These are phyloP conservation scores for Epirrhoe alternata DNA, from an alignment of 2,888 invertebrate species.

Conservation along the genomic window DNA sequence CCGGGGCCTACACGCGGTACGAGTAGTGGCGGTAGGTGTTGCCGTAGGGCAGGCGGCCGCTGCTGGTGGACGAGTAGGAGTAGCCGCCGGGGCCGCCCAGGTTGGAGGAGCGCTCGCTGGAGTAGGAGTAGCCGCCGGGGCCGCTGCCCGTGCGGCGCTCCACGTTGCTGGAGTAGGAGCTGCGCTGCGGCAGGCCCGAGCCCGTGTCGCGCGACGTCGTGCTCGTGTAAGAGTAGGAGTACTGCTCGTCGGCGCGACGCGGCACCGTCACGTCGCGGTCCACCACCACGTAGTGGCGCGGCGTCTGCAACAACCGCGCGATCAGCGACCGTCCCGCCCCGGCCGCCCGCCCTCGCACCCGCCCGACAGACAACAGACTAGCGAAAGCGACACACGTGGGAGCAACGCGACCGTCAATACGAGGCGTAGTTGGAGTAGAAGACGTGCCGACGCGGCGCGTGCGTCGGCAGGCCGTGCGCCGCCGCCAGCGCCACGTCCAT, in stretches of 20 bases:
- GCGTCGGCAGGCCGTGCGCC: slow-evolving; percentile 84
- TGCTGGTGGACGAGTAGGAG: slow-evolving; percentile 91
- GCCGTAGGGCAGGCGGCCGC: slow-evolving; percentile 93
- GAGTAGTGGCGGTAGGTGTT: slow-evolving; percentile 94
- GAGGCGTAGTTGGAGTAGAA: slow-evolving; percentile 84
- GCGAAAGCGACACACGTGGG: slow-evolving; percentile 80
- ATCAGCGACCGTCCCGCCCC: slow-evolving; percentile 63
- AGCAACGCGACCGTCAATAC: slow-evolving; percentile 65
- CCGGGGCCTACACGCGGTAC: slow-evolving; percentile 90
- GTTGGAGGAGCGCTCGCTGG: slow-evolving; percentile 89
- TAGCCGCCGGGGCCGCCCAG: slow-evolving; percentile 93
- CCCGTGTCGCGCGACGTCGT: slow-evolving; percentile 83
- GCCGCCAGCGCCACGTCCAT: slow-evolving; percentile 88
- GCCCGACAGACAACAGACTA: slow-evolving; percentile 59
- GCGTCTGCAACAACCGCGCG: slow-evolving; percentile 90
- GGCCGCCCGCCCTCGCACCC: slow-evolving; percentile 66
- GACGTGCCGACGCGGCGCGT: slow-evolving; percentile 78
- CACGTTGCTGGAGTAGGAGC: slow-evolving; percentile 87
- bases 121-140: slow-evolving; percentile 91
- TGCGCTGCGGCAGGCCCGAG: slow-evolving; percentile 84
- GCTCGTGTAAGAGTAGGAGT: slow-evolving; percentile 93
- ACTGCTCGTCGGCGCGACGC: slow-evolving; percentile 91
- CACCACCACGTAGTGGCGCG: slow-evolving; percentile 94
- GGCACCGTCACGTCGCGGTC: slow-evolving; percentile 89
- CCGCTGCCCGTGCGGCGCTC: slow-evolving; percentile 89